These are phyloP conservation scores for Cremastobaeus sp. DNA, from an alignment of 2,888 invertebrate species.

Conservation along the genomic window DNA sequence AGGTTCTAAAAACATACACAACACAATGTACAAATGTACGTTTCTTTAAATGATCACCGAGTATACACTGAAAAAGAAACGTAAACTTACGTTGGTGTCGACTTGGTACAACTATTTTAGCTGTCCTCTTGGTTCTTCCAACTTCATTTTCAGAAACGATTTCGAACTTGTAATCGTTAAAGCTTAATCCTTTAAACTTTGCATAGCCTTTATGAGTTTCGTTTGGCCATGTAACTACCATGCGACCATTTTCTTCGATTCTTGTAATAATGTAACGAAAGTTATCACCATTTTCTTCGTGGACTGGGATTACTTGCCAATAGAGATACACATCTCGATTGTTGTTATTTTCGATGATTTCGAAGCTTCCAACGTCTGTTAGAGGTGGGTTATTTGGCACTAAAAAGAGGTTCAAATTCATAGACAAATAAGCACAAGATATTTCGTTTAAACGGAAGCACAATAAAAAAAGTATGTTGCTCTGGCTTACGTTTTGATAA, in stretches of 20 bases:
- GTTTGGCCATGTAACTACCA: conserved; percentile 78
- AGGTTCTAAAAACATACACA: conserved; percentile 73
- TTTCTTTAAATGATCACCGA: not conserved
- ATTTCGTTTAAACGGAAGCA: too few species aligned
- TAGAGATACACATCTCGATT: conserved; percentile 85
- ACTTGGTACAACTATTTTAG: conserved; percentile 82
- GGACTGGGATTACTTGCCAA: conserved; percentile 86
- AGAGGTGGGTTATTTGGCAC: conserved; percentile 85
- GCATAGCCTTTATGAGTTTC: conserved; percentile 82
- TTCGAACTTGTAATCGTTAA: conserved; percentile 79
- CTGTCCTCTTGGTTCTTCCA: conserved; percentile 81
- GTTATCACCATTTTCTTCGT: conserved; percentile 86
- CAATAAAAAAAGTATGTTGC: not conserved
- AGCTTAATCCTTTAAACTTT: conserved; percentile 80
- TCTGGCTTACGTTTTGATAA: conserved; percentile 74
- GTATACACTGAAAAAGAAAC: too few species aligned
- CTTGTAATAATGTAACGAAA: conserved; percentile 84
- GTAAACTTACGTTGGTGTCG: conserved; percentile 78
- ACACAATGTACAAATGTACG: not conserved
- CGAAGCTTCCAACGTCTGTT: conserved; percentile 86
- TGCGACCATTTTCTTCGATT: conserved; percentile 77
- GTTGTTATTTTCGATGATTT: conserved; percentile 79
- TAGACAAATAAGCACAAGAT: too few species aligned
- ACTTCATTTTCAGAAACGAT: conserved; percentile 82
- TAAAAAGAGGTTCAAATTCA: conserved; percentile 67